Evolutionary conservation across 2,113 vertebrate species (phyloP).

Genomic region (Sterrhoptilus dennistouni): DNA sequence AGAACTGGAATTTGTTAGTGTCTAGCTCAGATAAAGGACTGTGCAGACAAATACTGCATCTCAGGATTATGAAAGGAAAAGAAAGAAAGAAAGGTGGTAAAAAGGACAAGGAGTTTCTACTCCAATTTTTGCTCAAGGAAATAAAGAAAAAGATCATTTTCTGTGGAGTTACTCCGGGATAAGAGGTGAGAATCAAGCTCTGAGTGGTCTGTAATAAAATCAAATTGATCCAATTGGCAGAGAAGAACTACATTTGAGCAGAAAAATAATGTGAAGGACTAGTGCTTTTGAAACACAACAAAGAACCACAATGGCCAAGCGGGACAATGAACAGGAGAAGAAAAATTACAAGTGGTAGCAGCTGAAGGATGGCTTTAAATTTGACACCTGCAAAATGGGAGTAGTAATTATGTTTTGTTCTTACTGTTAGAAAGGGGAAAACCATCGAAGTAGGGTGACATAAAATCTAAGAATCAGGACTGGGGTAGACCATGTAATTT

Average conservation of each 20-base stretch:
- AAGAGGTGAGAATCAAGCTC: slow-evolving; percentile 28
- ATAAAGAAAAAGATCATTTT: slow-evolving; percentile 30
- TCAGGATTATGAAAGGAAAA: neutral
- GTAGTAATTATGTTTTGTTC: slow-evolving; percentile 57
- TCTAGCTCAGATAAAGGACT: neutral
- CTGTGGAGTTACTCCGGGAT: neutral
- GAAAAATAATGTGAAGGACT: slow-evolving; percentile 7
- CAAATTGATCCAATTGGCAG: slow-evolving; percentile 53
- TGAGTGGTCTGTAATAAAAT: slow-evolving; percentile 46
- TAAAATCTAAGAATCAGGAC: slow-evolving; percentile 49
- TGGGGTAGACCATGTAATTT: slow-evolving; percentile 53
- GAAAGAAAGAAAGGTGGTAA: neutral
- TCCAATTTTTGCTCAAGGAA: neutral
- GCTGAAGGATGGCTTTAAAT: slow-evolving; percentile 30
- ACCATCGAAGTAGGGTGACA: slow-evolving; percentile 9
- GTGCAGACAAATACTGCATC: neutral
- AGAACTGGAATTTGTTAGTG: neutral
- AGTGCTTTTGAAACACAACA: slow-evolving; percentile 53
- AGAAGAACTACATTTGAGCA: slow-evolving; percentile 1
- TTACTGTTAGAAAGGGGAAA: slow-evolving; percentile 11
- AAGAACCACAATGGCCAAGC: slow-evolving; percentile 45
- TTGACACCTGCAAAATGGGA: slow-evolving; percentile 41
- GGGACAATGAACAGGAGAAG: slow-evolving; percentile 39
- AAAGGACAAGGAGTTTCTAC: neutral
- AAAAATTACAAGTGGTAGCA: slow-evolving; percentile 52